A percentile compares a stretch with the other conserved stretches of the same genome.
Conservation (phyloP, 2,888 invertebrate species). For the Buathra laborator region DNA sequence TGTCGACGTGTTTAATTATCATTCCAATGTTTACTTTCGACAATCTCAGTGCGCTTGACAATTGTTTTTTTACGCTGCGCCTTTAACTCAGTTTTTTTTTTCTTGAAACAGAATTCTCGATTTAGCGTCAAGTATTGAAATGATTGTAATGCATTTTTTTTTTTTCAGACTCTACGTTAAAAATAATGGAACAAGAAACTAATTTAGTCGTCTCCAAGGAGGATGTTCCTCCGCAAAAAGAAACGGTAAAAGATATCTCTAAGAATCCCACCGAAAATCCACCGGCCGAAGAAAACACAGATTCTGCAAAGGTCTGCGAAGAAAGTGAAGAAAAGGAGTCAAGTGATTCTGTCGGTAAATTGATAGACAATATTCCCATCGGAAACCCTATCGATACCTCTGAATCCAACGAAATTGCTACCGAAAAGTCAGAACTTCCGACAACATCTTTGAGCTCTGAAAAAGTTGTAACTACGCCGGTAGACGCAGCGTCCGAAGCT, state of each 20-base stretch:
- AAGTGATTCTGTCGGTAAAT: constrained; percentile 5
- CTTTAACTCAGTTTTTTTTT: background rate
- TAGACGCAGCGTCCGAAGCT: background rate
- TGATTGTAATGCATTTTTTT: background rate
- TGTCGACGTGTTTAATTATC: no score
- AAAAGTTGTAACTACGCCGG: background rate
- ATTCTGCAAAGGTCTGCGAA: background rate
- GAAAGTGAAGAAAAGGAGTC: background rate
- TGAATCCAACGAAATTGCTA: background rate
- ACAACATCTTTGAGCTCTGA: background rate
- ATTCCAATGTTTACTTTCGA: no score
- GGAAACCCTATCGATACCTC: background rate
- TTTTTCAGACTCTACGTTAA: constrained; percentile 41
- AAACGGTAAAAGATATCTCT: background rate
- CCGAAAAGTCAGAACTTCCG: background rate
- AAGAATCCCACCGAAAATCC: background rate
- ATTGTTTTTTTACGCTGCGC: no score
- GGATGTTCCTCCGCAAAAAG: constrained; percentile 16
- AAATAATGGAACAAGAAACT: constrained; percentile 54
- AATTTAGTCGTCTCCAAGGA: constrained; percentile 22
- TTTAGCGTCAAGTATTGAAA: background rate
- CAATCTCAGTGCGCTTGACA: no score
- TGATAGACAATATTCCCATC: constrained; percentile 1
- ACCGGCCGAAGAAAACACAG: constrained; percentile 5
- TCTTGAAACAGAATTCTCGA: background rate